These are phyloP conservation scores for Albula glossodonta DNA, from an alignment of 2,113 vertebrate genomes.

Conservation along the genomic window DNA sequence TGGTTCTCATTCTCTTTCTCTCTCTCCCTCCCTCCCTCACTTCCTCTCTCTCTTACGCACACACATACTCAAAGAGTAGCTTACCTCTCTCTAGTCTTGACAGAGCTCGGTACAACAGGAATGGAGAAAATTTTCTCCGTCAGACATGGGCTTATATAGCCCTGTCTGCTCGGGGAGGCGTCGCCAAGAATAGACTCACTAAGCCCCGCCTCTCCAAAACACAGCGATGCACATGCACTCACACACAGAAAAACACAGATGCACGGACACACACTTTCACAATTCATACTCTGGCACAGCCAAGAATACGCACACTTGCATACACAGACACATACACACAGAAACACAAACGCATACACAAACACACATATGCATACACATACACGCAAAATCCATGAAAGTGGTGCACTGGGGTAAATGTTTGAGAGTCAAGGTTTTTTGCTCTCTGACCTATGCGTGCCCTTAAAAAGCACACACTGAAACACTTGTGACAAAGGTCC, in stretches of 20 bases:
- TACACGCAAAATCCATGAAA: conserved; percentile 18
- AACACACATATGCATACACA: conserved; percentile 32
- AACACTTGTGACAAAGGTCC: background rate
- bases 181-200: conserved; percentile 67
- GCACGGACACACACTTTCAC: no score
- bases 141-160: conserved; percentile 80
- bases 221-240: conserved; percentile 46
- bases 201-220: conserved; percentile 62
- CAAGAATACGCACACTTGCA: background rate
- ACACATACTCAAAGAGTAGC: conserved; percentile 28
- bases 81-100: conserved; percentile 56
- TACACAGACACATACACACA: conserved; percentile 31
- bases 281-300: no score
- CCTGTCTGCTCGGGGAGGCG: conserved; percentile 66
- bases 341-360: conserved; percentile 24
- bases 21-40: background rate
- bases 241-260: background rate
- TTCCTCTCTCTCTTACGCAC: conserved; percentile 6
- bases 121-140: conserved; percentile 82
- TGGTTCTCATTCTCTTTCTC: background rate
- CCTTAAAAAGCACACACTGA: background rate
- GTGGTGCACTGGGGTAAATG: background rate
- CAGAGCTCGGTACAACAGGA: conserved; percentile 48
- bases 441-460: background rate
- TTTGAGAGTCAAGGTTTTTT: background rate